phyloP scores from a whole-genome alignment of 2,113 vertebrate genomes.

The human (Homo sapiens) region DNA sequence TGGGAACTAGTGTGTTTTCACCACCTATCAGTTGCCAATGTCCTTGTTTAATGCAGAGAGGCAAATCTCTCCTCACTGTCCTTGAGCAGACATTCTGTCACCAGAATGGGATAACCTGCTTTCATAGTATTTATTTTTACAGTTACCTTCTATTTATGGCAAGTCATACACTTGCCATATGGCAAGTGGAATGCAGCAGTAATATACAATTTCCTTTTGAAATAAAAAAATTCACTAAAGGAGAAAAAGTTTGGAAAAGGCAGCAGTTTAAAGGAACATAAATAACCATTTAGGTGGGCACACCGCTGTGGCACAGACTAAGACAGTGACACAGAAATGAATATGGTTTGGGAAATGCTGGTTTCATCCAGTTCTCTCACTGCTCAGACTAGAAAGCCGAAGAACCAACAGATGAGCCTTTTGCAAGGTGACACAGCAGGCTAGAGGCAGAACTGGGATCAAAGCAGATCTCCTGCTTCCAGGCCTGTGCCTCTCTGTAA shows the following conservation, averaged over 20 bases:
- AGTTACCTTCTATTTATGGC: conserved; percentile 54
- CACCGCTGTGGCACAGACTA: fast-evolving
- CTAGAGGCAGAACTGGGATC: neutral
- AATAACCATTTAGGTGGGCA: neutral
- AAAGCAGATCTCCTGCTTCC: neutral
- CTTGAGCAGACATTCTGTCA: neutral
- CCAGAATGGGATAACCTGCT: neutral
- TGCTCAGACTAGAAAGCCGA: neutral
- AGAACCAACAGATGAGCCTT: neutral
- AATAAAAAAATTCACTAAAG: neutral
- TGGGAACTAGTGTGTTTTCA: neutral
- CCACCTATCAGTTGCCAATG: neutral
- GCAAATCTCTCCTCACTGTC: neutral
- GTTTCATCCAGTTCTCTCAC: neutral
- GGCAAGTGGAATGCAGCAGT: neutral
- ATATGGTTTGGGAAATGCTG: neutral
- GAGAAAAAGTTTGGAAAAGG: neutral
- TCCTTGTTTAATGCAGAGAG: neutral
- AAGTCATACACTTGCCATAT: conserved; percentile 13
- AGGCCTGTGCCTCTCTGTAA: fast-evolving
- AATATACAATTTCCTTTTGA: conserved; percentile 38
- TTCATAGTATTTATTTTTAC: conserved; percentile 44
- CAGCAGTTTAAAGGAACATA: neutral
- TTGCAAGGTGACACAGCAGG: too few species aligned
- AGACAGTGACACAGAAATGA: neutral